phyloP scores from a whole-genome alignment of 2,888 invertebrate genomes.

The Athalia rosae region DNA sequence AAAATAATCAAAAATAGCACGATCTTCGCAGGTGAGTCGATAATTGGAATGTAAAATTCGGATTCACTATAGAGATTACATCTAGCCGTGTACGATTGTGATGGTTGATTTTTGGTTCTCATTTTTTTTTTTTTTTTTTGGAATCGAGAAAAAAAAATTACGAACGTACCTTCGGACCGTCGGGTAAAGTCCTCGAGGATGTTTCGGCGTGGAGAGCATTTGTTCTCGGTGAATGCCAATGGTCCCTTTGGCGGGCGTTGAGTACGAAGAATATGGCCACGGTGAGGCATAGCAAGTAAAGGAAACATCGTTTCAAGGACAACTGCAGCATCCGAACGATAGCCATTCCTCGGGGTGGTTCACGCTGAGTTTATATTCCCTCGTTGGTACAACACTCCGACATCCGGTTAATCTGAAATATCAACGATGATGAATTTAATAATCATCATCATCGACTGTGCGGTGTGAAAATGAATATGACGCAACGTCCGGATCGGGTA shows the following conservation, averaged over 20 bases:
- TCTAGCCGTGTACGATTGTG: not conserved
- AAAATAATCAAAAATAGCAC: no score
- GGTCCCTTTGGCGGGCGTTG: constrained; percentile 73
- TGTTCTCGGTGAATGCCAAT: constrained; percentile 69
- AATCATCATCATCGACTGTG: not conserved
- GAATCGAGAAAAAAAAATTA: not conserved
- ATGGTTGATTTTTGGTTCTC: not conserved
- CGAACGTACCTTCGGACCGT: constrained; percentile 61
- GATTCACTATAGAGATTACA: no score
- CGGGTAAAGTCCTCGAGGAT: constrained; percentile 54
- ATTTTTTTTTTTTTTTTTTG: not conserved
- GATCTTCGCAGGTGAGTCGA: no score
- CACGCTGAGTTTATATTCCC: constrained; percentile 14
- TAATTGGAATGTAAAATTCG: no score
- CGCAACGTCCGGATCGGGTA: no score
- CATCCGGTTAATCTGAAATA: constrained; percentile 48
- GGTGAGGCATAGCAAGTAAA: constrained; percentile 75
- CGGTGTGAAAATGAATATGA: not conserved
- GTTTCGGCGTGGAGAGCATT: constrained; percentile 59
- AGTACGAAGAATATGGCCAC: constrained; percentile 76
- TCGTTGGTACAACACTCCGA: constrained; percentile 36
- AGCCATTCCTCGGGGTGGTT: constrained; percentile 53
- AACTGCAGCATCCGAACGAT: constrained; percentile 77
- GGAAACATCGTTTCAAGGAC: constrained; percentile 77
- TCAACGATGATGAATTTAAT: constrained; percentile 5